Conservation (phyloP, 2,888 invertebrate species). For the Chromoteleia sp. region DNA sequence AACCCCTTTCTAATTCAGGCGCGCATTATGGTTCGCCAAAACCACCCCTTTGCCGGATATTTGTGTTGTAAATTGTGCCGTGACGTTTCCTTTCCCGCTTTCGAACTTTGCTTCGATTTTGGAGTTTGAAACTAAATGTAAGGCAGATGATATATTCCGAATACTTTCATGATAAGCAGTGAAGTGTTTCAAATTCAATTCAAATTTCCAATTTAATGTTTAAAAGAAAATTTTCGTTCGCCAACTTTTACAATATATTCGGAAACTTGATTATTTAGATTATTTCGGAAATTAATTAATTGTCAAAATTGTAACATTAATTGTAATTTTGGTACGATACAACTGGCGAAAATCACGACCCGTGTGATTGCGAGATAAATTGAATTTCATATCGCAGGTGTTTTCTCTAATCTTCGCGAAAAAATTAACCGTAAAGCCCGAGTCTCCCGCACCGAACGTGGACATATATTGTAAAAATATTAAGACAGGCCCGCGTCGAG, state of each 20-base stretch:
- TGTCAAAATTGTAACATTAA: no score
- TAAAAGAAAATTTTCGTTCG: not conserved
- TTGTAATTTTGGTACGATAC: not conserved
- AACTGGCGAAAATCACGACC: not conserved
- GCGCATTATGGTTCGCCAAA: constrained; percentile 56
- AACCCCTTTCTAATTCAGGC: constrained; percentile 52
- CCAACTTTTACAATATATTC: not conserved
- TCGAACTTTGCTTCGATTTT: constrained; percentile 54
- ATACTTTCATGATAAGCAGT: constrained; percentile 48
- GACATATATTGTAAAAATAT: constrained; percentile 60
- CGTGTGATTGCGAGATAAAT: constrained; percentile 6
- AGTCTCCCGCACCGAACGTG: constrained; percentile 47
- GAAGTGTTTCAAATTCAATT: constrained; percentile 35
- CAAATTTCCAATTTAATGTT: constrained; percentile 27
- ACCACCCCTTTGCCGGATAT: constrained; percentile 57
- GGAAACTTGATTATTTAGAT: no score
- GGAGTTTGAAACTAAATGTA: constrained; percentile 54
- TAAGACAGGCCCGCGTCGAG: constrained; percentile 66
- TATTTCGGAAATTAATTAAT: no score
- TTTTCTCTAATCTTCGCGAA: constrained; percentile 8
- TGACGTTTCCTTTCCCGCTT: constrained; percentile 58
- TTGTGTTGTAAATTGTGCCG: constrained; percentile 57
- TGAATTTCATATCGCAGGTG: constrained; percentile 21
- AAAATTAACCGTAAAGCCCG: constrained; percentile 41
- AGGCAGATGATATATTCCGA: constrained; percentile 54